These are phyloP conservation scores for Agrochola lychnidis DNA, from an alignment of 2,888 invertebrate species.

Conservation along the genomic window DNA sequence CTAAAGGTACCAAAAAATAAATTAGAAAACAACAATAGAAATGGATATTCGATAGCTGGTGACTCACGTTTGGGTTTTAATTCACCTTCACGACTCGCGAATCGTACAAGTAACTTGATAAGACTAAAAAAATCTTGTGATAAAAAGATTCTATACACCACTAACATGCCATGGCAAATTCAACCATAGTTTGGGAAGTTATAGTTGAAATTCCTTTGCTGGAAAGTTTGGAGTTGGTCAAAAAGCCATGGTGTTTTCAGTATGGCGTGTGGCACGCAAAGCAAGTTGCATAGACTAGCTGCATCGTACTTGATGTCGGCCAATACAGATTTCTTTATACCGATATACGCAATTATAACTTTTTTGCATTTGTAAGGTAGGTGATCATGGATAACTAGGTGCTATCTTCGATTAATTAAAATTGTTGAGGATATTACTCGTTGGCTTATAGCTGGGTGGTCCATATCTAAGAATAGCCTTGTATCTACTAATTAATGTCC, in stretches of 20 bases:
- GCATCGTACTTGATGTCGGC: constrained; percentile 81
- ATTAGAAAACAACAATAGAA: constrained; percentile 69
- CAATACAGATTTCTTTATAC: constrained; percentile 81
- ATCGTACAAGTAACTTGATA: constrained; percentile 84
- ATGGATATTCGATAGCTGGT: constrained; percentile 78
- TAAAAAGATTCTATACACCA: constrained; percentile 49
- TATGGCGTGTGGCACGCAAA: constrained; percentile 86
- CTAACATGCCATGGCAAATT: constrained; percentile 28
- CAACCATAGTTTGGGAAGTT: neutral
- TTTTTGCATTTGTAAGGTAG: constrained; percentile 59
- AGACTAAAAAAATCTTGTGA: constrained; percentile 65
- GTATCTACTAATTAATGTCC: constrained; percentile 16
- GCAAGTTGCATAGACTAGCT: constrained; percentile 82
- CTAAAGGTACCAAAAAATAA: constrained; percentile 56
- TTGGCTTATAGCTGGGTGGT: constrained; percentile 42
- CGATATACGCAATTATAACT: constrained; percentile 80
- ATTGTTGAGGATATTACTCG: constrained; percentile 7
- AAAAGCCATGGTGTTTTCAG: constrained; percentile 53
- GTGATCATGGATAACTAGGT: constrained; percentile 58
- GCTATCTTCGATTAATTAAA: constrained; percentile 58
- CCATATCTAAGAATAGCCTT: constrained; percentile 11
- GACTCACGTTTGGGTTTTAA: constrained; percentile 78
- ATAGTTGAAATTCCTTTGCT: constrained; percentile 46
- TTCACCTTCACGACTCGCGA: constrained; percentile 78
- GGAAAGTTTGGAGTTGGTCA: constrained; percentile 43